Conservation (phyloP, 1,140 invertebrate species). For the Eurosta solidaginis region DNA sequence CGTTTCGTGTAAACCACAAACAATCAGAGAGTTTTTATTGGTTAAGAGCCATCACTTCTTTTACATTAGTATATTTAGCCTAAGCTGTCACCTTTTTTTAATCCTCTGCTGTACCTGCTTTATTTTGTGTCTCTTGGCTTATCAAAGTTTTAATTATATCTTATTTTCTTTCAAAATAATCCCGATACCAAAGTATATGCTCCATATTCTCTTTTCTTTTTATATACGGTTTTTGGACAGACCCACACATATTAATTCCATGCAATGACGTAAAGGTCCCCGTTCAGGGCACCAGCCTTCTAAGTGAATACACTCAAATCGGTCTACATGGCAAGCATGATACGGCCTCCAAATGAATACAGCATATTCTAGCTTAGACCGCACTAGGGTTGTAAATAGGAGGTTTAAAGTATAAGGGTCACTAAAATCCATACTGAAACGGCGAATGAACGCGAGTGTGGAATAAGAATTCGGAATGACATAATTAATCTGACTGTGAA, state of each 20-base stretch:
- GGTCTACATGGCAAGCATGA: too few species aligned
- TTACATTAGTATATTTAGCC: not conserved
- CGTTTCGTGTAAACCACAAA: too few species aligned
- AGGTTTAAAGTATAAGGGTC: too few species aligned
- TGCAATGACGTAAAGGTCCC: conserved; percentile 92
- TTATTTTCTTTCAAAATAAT: conserved; percentile 87
- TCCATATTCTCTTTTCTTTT: conserved; percentile 85
- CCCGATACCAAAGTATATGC: conserved; percentile 90
- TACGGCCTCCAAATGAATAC: too few species aligned
- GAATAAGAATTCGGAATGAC: too few species aligned
- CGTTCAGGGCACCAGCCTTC: conserved; percentile 85
- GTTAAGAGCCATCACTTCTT: too few species aligned
- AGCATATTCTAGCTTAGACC: too few species aligned
- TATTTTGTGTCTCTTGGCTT: conserved; percentile 34
- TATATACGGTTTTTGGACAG: conserved; percentile 93
- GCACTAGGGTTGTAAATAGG: too few species aligned
- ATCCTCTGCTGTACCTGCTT: not conserved
- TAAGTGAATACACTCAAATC: conserved; percentile 89
- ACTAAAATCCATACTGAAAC: too few species aligned
- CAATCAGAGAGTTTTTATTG: too few species aligned
- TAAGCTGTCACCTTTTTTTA: conserved; percentile 31
- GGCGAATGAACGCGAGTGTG: too few species aligned
- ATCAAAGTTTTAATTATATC: conserved; percentile 65
- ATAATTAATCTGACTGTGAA: too few species aligned
- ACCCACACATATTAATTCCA: conserved; percentile 94